Base-by-base conservation (phyloP, 2,797 vertebrate genomes). In the Microcaecilia unicolor region DNA sequence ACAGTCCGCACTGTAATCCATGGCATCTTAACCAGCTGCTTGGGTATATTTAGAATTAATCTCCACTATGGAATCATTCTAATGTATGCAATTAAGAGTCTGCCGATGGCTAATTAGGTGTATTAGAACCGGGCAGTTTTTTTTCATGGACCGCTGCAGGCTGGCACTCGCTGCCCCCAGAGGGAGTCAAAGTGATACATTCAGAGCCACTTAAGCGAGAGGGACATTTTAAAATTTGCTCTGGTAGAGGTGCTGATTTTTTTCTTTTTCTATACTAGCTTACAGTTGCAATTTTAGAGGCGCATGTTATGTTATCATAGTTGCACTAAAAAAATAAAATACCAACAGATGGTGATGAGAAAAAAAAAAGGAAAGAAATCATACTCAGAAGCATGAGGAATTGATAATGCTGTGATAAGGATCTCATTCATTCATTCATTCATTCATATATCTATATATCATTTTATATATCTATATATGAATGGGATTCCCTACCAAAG, bases 21-120 rank as follows among this genome's bases (percentile, higher is more conserved):
- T 74, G 81, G 83, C 85, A 83, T 90, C 85, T 87, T 87, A 88
- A 88, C 85, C 88, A 91, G 87, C 85, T 89, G 91, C 89, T 89
- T 87, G 89, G 87, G 89, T 92, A 93, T 92, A 94, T 94, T 97
- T 93, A 92, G 91, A 92, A 93, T 96, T 96, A 94, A 96, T 97
- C 95, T 92, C 84, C 89, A 84, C 86, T 90, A 90, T 92, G 92
- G 91, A 94, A 94, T 91, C 86, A 88, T 90, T 86, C 87, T 97
- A 98, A 97, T 97, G 93, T 95, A 96, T 95, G 92, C 92, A 95
- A 97, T 98, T 97, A 97, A 92, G 90, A 92, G 90, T 89, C 88
- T 92, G 90, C 84, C 84, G 80, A 93, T 93, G 92, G 91, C 87
- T 98, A 97, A 98, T 98, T 97, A 97, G 91, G 87, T 92, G 84